A percentile compares a stretch with the other conserved stretches of the same genome.
phyloP scores from a whole-genome alignment of 1,140 invertebrate genomes.

The Megalonaias nervosa region DNA sequence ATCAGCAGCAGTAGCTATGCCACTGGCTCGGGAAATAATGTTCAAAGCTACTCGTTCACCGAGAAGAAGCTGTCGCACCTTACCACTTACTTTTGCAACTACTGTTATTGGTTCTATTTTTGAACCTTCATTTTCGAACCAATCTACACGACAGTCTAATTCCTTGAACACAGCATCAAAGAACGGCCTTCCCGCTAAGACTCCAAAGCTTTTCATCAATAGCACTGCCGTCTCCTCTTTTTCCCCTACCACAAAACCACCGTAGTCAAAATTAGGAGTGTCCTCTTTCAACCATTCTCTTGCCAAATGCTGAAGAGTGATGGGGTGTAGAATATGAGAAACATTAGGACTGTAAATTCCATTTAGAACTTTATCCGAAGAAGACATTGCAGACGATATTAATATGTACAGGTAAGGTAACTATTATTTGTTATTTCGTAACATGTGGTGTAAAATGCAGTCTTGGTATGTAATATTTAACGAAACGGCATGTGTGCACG shows the following conservation, averaged over 20 bases:
- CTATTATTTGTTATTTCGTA: too few species aligned
- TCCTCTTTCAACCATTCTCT: slow-evolving; percentile 70
- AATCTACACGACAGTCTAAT: slow-evolving; percentile 67
- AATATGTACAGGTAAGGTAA: too few species aligned
- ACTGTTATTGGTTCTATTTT: slow-evolving; percentile 51
- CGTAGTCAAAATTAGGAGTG: slow-evolving; percentile 70
- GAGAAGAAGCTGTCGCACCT: slow-evolving; percentile 69
- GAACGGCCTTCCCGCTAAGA: slow-evolving; percentile 73
- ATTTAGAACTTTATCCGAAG: slow-evolving; percentile 33
- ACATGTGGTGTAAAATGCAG: too few species aligned
- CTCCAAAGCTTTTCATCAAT: slow-evolving; percentile 66
- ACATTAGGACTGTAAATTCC: slow-evolving; percentile 46
- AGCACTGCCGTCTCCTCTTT: slow-evolving; percentile 65
- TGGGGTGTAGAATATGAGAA: slow-evolving; percentile 59
- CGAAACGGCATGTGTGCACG: too few species aligned
- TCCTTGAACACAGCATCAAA: slow-evolving; percentile 71
- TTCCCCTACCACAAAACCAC: slow-evolving; percentile 69
- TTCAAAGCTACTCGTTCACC: slow-evolving; percentile 72
- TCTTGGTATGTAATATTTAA: too few species aligned
- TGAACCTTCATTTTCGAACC: slow-evolving; percentile 65
- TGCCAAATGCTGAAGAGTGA: slow-evolving; percentile 59
- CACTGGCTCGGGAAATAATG: slow-evolving; percentile 70
- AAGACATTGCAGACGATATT: too few species aligned
- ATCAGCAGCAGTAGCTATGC: slow-evolving; percentile 70
- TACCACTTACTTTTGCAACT: slow-evolving; percentile 67